phyloP scores from a whole-genome alignment of 2,113 vertebrate species.

The Trichechus manatus region DNA sequence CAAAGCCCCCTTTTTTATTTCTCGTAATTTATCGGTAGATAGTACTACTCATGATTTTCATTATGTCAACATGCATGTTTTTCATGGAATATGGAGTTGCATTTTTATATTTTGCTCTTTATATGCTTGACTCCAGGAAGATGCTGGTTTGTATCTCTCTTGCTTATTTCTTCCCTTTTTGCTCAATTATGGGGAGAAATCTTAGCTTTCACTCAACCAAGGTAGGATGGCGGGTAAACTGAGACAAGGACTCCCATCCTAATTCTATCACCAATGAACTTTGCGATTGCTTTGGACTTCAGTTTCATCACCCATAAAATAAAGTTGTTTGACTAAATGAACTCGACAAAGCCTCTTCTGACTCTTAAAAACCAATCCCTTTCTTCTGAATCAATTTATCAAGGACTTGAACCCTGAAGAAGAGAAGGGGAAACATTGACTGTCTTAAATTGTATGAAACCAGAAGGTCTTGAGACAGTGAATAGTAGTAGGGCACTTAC shows the following conservation, averaged over 20 bases:
- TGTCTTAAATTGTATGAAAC: constrained; percentile 1
- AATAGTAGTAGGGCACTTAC: neutral
- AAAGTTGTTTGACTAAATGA: constrained; percentile 33
- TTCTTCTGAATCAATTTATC: constrained; percentile 17
- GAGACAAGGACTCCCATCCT: neutral
- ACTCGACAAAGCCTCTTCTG: neutral
- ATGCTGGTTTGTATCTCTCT: neutral
- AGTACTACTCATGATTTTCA: constrained; percentile 37
- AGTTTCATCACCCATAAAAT: neutral
- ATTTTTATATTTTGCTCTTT: constrained; percentile 29
- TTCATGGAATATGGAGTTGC: neutral
- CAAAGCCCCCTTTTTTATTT: constrained; percentile 18
- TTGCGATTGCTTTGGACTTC: neutral
- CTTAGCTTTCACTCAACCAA: neutral
- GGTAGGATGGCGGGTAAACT: neutral
- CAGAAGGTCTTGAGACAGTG: neutral
- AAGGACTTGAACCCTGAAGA: constrained; percentile 5
- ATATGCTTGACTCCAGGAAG: neutral
- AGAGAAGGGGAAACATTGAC: neutral
- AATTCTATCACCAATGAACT: neutral
- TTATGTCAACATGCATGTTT: neutral
- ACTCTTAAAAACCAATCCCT: neutral
- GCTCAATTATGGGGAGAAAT: constrained; percentile 22
- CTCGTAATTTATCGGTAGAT: constrained; percentile 13
- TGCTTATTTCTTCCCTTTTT: neutral